A percentile compares a stretch with the other conserved stretches of the same genome.
phyloP scores from a whole-genome alignment of 2,888 invertebrate species.

The Tetragnatha montana region DNA sequence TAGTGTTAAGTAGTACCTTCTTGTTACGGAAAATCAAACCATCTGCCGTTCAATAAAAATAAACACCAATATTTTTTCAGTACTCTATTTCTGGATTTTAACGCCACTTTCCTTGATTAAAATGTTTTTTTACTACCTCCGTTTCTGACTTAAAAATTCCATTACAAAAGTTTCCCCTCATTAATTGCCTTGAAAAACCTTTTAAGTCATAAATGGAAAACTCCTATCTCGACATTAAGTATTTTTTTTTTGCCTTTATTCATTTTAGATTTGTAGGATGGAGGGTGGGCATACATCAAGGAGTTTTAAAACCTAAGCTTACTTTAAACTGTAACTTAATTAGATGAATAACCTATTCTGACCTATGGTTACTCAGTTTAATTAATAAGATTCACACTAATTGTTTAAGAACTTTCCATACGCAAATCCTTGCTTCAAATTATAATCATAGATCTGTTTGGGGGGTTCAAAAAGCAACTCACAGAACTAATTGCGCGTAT shows the following conservation, averaged over 20 bases:
- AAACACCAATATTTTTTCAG: neutral
- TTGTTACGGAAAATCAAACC: neutral
- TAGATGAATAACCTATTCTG: neutral
- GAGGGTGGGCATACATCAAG: neutral
- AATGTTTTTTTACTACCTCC: neutral
- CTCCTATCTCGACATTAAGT: neutral
- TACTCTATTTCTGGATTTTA: neutral
- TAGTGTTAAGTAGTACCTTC: no score
- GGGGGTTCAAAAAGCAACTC: no score
- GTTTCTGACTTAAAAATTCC: neutral
- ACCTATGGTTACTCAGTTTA: no score
- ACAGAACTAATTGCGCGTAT: no score
- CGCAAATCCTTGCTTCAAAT: no score
- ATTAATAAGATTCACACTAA: no score
- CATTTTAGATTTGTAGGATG: neutral
- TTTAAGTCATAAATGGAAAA: neutral
- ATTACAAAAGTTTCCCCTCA: neutral
- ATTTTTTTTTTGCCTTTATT: neutral
- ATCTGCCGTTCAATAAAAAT: neutral
- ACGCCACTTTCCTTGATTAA: neutral
- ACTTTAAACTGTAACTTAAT: neutral
- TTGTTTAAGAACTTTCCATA: no score
- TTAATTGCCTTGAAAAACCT: neutral
- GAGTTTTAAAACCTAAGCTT: neutral
- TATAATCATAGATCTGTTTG: no score